A percentile compares a stretch with the other conserved stretches of the same genome.
Conservation (phyloP, 2,888 invertebrate genomes). For the Homarus gammarus region DNA sequence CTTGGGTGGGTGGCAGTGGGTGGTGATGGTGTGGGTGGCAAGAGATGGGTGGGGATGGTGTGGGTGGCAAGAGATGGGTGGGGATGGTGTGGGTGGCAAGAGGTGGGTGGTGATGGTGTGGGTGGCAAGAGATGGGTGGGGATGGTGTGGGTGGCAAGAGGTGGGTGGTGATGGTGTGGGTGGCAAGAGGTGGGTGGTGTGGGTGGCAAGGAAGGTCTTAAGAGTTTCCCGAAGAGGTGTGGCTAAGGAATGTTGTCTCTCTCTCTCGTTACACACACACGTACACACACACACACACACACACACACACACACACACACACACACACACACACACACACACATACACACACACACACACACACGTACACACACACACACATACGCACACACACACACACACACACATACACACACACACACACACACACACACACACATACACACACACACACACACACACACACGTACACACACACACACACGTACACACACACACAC, state of each 20-base stretch:
- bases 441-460: not conserved
- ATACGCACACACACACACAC: conserved; percentile 29
- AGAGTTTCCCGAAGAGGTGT: too few species aligned
- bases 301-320: conserved; percentile 20
- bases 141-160: too few species aligned
- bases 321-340: conserved; percentile 14
- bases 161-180: too few species aligned
- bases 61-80: too few species aligned
- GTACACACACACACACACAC: not conserved
- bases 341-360: conserved; percentile 16
- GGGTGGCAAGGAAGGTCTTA: too few species aligned
- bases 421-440: conserved; percentile 1
- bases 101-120: too few species aligned
- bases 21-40: too few species aligned
- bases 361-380: conserved; percentile 25
- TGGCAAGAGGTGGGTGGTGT: not conserved
- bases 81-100: too few species aligned
- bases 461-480: not conserved
- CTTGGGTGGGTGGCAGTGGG: too few species aligned
- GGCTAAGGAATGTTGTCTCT: too few species aligned
- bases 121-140: too few species aligned
- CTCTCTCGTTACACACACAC: not conserved
- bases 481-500: conserved; percentile 8
- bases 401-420: conserved; percentile 3
- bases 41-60: too few species aligned